Conservation (phyloP, 2,113 vertebrate genomes). For the Vicugna pacos region DNA sequence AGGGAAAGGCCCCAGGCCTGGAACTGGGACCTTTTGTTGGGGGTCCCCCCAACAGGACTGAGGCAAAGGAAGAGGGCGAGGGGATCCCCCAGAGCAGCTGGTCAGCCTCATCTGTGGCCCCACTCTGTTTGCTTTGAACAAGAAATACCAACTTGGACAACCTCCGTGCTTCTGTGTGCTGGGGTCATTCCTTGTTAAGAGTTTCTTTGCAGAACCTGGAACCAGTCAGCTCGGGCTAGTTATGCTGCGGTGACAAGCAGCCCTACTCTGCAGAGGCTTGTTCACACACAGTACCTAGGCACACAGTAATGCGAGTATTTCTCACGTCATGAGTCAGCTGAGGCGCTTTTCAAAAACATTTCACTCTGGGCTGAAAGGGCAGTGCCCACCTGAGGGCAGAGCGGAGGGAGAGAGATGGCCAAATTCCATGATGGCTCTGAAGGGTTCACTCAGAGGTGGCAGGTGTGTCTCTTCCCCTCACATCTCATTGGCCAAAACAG, state of each 20-base stretch:
- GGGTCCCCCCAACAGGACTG: conserved; percentile 22
- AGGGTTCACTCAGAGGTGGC: background rate
- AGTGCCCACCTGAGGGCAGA: too few species aligned
- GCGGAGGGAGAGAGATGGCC: background rate
- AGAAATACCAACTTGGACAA: background rate
- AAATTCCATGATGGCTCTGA: background rate
- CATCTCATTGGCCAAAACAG: background rate
- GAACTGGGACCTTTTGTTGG: background rate
- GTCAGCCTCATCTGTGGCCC: background rate
- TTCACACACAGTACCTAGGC: fast-evolving
- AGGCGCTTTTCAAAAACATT: background rate
- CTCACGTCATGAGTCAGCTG: background rate
- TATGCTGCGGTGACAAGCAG: background rate
- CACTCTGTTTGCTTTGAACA: background rate
- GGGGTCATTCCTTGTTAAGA: background rate
- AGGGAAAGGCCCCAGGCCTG: conserved; percentile 40
- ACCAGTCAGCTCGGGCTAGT: background rate
- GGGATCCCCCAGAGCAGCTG: conserved; percentile 37
- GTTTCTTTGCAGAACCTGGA: background rate
- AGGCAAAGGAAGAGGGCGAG: background rate
- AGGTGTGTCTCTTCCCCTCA: background rate
- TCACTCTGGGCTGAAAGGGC: background rate
- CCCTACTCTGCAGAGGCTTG: background rate
- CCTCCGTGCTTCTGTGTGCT: background rate
- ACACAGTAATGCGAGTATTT: background rate